These are phyloP conservation scores for Zosterops lateralis DNA, from an alignment of 2,113 vertebrate genomes.

Conservation along the genomic window DNA sequence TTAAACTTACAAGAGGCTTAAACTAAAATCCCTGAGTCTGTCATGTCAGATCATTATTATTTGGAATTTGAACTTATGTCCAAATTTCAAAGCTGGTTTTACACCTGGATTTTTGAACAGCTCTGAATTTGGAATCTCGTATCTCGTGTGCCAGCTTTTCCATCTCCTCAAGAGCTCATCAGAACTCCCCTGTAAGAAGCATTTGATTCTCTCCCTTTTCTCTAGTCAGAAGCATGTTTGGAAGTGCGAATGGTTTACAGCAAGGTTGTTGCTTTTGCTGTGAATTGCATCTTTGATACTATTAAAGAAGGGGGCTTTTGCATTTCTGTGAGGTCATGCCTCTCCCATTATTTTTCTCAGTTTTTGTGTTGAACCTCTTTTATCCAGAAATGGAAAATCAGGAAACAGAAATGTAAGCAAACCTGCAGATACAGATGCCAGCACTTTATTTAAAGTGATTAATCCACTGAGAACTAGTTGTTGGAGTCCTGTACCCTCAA, in stretches of 20 bases:
- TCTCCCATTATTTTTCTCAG: neutral
- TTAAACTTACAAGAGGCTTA: neutral
- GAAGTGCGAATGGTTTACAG: neutral
- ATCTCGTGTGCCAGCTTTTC: neutral
- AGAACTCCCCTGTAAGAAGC: neutral
- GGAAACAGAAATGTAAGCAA: slow-evolving; percentile 4
- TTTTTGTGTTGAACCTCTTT: neutral
- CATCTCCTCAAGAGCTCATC: neutral
- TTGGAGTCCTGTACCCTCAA: neutral
- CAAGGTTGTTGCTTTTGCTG: neutral
- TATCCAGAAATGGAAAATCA: neutral
- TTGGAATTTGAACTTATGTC: neutral
- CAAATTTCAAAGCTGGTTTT: neutral
- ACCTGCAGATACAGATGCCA: neutral
- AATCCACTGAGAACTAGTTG: neutral
- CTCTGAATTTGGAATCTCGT: neutral
- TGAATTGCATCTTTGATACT: neutral
- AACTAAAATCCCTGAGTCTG: neutral
- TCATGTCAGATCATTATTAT: neutral
- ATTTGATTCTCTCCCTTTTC: neutral
- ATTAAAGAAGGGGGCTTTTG: neutral
- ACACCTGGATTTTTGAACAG: neutral
- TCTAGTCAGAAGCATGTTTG: neutral
- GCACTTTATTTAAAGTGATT: neutral
- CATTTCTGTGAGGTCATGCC: neutral